Evolutionary conservation across 2,888 invertebrate species (phyloP), one percentile per base, ranked within the genome.

Genomic region (Vannuccia rotundouncinata): DNA sequence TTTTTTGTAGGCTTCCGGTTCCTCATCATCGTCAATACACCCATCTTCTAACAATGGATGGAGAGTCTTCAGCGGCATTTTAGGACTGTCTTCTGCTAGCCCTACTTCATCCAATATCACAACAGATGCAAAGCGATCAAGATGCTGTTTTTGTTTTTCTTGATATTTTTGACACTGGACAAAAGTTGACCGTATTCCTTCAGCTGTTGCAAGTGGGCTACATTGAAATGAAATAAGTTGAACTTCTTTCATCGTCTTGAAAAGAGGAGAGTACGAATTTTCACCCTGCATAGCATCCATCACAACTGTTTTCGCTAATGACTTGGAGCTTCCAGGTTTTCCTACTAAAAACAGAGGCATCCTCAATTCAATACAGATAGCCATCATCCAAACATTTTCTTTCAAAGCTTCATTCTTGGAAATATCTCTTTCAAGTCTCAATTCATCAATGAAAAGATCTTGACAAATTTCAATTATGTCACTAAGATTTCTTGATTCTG

Each of bases 301-400:
- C 0, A 82, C 81, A 29, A 82, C 80, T 28, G 82, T 77, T 25
- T 83, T 83, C 0, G 82, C 82, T 1, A 83, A 76, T 29, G 82
- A 83, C 79, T 82, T 82, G 1, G 83, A 83, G 31, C 81, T 83
- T n/a, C 82, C 82, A 29, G 82, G 82, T 60, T 82, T 82, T 31
- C 82, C 82, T 1, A 83, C 82, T n/a, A 82, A 74, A 45, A 82
- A 83, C 1, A 82, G 59, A 0, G 82, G 82, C 0, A 82, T 82
- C 10, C 82, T 60, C 27, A 83, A 59, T 22, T 81, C 79, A 31
- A 82, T 83, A 29, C 82, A 82, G 2, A 82, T 31, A 28, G 79
- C 66, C 77, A 82, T 80, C 31, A 82, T 82, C 74, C 82, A 82
- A 13, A 82, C 77, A 66, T 82, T 82, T 60, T 82, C 82, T 25